phyloP scores from a whole-genome alignment of 1,140 invertebrate genomes.

The Zophobas morio region DNA sequence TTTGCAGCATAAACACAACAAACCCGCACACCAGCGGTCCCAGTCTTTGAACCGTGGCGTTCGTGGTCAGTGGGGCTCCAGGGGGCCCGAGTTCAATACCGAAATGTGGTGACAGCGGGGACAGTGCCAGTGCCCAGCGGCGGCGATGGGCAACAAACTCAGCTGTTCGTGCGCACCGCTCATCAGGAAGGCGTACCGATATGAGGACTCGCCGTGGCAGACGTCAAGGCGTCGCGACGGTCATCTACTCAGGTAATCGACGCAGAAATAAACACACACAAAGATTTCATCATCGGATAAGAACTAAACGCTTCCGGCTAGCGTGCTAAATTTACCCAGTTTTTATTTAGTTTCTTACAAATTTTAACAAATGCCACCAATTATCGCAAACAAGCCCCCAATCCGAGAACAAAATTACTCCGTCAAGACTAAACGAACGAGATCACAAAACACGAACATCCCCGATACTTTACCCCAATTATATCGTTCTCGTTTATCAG shows the following conservation, averaged over 20 bases:
- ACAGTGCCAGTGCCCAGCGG: constrained; percentile 65
- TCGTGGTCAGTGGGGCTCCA: constrained; percentile 75
- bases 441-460: no score
- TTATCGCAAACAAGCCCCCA: no score
- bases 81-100: constrained; percentile 71
- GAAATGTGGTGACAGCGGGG: constrained; percentile 82
- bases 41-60: constrained; percentile 80
- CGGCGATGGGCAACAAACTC: constrained; percentile 94
- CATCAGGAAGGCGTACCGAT: constrained; percentile 93
- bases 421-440: no score
- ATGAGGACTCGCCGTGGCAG: constrained; percentile 94
- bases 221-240: constrained; percentile 88
- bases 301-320: no score
- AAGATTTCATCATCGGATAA: background rate
- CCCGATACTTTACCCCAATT: no score
- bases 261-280: background rate
- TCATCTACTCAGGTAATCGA: constrained; percentile 88
- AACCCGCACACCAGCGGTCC: constrained; percentile 71
- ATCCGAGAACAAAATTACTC: no score
- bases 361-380: no score
- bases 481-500: no score
- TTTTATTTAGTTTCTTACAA: no score
- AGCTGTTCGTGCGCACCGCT: constrained; percentile 95
- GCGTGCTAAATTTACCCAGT: no score
- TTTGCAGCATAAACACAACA: constrained; percentile 65